Conservation (phyloP, 2,113 vertebrate species). For the Synodontis membranacea region DNA sequence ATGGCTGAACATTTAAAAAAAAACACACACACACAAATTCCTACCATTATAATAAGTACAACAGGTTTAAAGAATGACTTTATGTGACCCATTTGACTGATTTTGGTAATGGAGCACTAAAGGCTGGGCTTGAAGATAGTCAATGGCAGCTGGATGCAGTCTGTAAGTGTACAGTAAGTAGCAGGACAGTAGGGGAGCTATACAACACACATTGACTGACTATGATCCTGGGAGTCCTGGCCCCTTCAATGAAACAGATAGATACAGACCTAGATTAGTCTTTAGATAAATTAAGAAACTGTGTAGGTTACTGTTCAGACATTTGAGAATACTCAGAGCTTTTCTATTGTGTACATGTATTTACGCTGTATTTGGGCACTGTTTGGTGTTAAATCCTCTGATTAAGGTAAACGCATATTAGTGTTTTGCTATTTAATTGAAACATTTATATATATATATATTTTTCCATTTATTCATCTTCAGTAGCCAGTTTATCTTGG, state of each 20-base stretch:
- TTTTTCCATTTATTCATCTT: not conserved
- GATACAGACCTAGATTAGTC: not conserved
- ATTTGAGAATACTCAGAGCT: not conserved
- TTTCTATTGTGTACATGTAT: not conserved
- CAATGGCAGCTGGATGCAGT: not conserved
- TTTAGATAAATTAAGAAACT: not conserved
- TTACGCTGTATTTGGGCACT: not conserved
- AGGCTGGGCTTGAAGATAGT: not conserved
- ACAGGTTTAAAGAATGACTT: not conserved
- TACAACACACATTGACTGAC: not conserved
- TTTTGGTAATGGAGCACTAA: not conserved
- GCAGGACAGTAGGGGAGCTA: not conserved
- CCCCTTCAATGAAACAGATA: not conserved
- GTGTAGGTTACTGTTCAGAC: not conserved
- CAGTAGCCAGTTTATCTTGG: not conserved
- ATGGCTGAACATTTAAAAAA: not conserved
- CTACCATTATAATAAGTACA: not conserved
- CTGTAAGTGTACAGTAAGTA: not conserved
- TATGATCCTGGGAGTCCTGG: not conserved
- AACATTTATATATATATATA: too few relatives aligned
- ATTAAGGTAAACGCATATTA: not conserved
- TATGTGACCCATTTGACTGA: not conserved
- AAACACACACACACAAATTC: too few relatives aligned
- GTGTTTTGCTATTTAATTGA: not conserved
- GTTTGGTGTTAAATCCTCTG: not conserved